phyloP scores from a whole-genome alignment of 2,888 invertebrate genomes.

The Eledona agricola region DNA sequence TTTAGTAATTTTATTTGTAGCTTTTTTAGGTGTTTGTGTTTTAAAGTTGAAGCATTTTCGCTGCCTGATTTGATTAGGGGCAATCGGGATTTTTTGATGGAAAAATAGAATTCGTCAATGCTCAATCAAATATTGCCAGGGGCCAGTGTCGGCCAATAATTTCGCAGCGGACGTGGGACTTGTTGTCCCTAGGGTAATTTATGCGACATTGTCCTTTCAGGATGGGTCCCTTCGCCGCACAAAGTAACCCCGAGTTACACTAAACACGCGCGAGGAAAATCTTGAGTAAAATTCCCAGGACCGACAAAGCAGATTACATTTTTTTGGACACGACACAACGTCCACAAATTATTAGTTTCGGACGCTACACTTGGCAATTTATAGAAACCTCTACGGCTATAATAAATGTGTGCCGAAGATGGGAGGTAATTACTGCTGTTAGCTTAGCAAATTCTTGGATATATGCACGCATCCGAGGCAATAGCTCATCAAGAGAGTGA shows the following conservation, averaged over 20 bases:
- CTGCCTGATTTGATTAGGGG: too few species aligned
- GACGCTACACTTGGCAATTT: slow-evolving; percentile 4
- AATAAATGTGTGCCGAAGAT: slow-evolving; percentile 11
- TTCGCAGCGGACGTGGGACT: slow-evolving; percentile 21
- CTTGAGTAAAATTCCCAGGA: slow-evolving; percentile 5
- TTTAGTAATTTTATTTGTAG: too few species aligned
- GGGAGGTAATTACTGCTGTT: slow-evolving; percentile 22
- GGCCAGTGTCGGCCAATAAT: slow-evolving; percentile 17
- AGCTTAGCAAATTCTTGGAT: slow-evolving; percentile 26
- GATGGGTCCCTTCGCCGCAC: slow-evolving; percentile 20
- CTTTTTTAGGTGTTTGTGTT: neutral
- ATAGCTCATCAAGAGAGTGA: slow-evolving; percentile 32
- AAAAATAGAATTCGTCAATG: slow-evolving; percentile 23
- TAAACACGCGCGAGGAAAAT: slow-evolving; percentile 12
- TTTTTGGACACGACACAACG: slow-evolving; percentile 2
- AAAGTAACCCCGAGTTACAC: slow-evolving; percentile 11
- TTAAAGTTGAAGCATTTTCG: neutral
- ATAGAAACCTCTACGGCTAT: slow-evolving; percentile 2
- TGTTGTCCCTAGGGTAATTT: slow-evolving; percentile 27
- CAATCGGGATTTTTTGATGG: slow-evolving; percentile 16
- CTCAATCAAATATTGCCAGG: slow-evolving; percentile 26
- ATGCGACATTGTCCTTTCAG: slow-evolving; percentile 29
- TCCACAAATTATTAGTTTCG: slow-evolving; percentile 19
- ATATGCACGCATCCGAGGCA: slow-evolving; percentile 26
- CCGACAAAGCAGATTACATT: neutral